These are phyloP conservation scores for Tridacna gigas DNA, from an alignment of 2,888 invertebrate genomes.

Conservation along the genomic window DNA sequence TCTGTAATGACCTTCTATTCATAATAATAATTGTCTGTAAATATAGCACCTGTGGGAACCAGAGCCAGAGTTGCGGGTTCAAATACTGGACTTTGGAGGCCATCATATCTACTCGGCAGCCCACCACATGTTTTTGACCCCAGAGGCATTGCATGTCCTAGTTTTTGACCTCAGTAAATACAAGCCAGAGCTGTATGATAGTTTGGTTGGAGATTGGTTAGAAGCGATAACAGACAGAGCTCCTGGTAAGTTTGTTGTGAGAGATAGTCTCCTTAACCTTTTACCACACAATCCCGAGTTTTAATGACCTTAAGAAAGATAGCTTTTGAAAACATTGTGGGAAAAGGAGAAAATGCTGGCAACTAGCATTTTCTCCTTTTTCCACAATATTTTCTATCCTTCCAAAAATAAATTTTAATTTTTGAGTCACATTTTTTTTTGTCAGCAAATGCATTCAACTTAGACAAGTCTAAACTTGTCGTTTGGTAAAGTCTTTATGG, in stretches of 20 bases:
- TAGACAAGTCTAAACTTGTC: slow-evolving; percentile 68
- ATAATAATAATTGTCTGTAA: background rate
- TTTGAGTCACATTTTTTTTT: no score
- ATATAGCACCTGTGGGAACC: slow-evolving; percentile 80
- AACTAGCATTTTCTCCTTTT: no score
- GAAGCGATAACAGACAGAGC: slow-evolving; percentile 80
- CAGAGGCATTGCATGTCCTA: slow-evolving; percentile 79
- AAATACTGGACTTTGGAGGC: slow-evolving; percentile 81
- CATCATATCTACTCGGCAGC: slow-evolving; percentile 83
- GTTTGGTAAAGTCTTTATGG: slow-evolving; percentile 66
- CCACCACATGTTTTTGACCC: slow-evolving; percentile 80
- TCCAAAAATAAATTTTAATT: no score
- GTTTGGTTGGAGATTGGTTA: slow-evolving; percentile 78
- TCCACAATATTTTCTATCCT: no score
- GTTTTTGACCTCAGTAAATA: slow-evolving; percentile 78
- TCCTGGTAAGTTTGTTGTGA: slow-evolving; percentile 49
- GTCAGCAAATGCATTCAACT: no score
- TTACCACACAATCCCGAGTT: no score
- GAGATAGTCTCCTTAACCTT: no score
- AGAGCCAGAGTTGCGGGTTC: slow-evolving; percentile 76
- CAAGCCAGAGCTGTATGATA: slow-evolving; percentile 68
- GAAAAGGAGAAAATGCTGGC: no score
- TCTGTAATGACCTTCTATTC: no score
- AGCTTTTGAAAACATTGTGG: no score
- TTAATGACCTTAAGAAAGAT: no score